These are phyloP conservation scores for Erythrolamprus reginae DNA, from an alignment of 2,113 vertebrate species.

Conservation along the genomic window DNA sequence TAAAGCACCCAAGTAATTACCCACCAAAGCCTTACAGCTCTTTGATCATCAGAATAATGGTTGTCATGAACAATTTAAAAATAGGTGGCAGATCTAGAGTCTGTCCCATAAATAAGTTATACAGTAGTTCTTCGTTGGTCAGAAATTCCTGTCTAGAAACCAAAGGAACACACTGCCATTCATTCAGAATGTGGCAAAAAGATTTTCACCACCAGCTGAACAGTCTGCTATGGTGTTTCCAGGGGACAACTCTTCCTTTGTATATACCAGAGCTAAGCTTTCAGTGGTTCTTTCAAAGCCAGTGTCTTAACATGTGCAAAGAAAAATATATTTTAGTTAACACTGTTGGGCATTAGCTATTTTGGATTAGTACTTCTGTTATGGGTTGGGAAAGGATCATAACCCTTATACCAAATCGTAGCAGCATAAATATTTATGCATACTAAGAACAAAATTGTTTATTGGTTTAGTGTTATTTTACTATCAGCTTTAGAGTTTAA, in stretches of 20 bases:
- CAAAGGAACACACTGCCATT: background rate
- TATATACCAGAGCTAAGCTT: background rate
- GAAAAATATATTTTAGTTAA: background rate
- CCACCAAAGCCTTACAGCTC: background rate
- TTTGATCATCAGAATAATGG: background rate
- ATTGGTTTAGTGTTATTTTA: background rate
- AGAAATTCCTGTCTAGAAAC: accelerated
- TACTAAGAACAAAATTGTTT: background rate
- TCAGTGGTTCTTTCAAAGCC: background rate
- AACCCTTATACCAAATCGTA: background rate
- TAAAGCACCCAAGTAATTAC: background rate
- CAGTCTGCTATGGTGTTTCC: background rate
- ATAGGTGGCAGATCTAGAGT: background rate
- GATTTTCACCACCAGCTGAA: background rate
- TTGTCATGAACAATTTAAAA: background rate
- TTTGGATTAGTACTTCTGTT: background rate
- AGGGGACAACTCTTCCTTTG: background rate
- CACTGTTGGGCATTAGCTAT: background rate
- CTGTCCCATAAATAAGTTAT: constrained; percentile 17
- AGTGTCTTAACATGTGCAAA: background rate
- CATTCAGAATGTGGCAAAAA: background rate
- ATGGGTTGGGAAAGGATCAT: background rate
- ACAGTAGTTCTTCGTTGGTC: background rate
- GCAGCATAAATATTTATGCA: background rate
- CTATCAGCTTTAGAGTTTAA: background rate